Conservation (phyloP, 2,888 invertebrate genomes). For the Steinernema scapterisci region DNA sequence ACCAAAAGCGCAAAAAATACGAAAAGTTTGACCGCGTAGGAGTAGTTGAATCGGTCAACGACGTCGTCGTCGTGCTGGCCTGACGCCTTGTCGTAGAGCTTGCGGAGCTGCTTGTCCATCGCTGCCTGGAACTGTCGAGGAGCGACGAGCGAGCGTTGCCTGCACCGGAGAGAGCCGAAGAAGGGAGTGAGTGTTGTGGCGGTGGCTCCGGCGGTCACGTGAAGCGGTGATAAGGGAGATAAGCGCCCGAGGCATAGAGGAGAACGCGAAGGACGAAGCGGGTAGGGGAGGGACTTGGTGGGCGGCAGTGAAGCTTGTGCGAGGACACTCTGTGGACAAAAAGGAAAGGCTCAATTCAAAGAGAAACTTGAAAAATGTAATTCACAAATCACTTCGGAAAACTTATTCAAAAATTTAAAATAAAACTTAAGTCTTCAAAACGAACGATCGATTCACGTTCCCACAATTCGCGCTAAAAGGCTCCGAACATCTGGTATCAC, state of each 20-base stretch:
- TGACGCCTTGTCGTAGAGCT: conserved; percentile 21
- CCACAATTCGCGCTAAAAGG: no score
- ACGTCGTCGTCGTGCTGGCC: conserved; percentile 64
- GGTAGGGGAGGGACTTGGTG: not conserved
- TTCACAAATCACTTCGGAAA: no score
- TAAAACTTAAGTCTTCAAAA: no score
- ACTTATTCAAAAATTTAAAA: no score
- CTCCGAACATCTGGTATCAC: no score
- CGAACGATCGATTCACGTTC: no score
- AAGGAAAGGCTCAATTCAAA: no score
- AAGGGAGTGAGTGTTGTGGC: not conserved
- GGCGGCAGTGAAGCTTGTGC: not conserved
- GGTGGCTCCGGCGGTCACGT: no score
- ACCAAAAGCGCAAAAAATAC: conserved; percentile 69
- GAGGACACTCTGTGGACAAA: no score
- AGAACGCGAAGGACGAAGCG: not conserved
- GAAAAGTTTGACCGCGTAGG: conserved; percentile 69
- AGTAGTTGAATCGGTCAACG: conserved; percentile 69
- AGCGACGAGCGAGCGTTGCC: conserved; percentile 4
- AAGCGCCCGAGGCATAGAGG: not conserved
- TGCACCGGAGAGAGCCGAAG: not conserved
- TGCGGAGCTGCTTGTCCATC: conserved; percentile 29
- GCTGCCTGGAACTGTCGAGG: not conserved
- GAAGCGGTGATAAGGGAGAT: no score
- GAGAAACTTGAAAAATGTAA: no score